Evolutionary conservation across 2,113 vertebrate genomes (phyloP), one percentile per base, ranked within the genome.

Genomic region (Pangasianodon gigas): DNA sequence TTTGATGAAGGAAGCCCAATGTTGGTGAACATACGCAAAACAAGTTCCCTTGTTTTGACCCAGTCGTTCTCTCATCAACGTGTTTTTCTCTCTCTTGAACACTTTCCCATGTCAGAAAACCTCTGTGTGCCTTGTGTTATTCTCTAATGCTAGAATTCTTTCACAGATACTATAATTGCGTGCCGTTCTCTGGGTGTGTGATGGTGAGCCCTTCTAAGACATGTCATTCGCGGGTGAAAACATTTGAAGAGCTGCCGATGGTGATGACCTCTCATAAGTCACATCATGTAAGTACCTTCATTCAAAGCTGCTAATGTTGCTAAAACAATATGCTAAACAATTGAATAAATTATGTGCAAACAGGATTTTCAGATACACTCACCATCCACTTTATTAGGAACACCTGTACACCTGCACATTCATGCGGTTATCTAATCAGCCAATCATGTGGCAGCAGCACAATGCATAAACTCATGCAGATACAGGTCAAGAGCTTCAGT

Each of bases 101-200:
- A 32, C n/a, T 69, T 32, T 37, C n/a, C 67, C 6, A 2, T 71
- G n/a, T 37, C 32, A 3, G n/a, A 74, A 74, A 74, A 74, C 32
- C 65, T 16, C 11, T n/a, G 29, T 67, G 10, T 71, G 67, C 14
- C n/a, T 6, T 37, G 14, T 71, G 14, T 71, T 13, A 18, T 65
- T 24, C 56, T 18, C n/a, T 52, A 24, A 83, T 46, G 24, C 2
- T 3, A 54, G 8, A 10, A n/a, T 88, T 0, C 81, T 29, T 46
- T 5, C 80, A 21, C 95, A 99, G 98, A 96, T 99, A 99, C 88
- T 99, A 99, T 94, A 99, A 99, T 92, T 99, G 97, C 10, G 97
- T 98, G 91, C 97, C 98, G 0, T 98, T 99, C 93, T 95, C 96
- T 9, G 98, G 97, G 44, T 97, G 97, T 87, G 94, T 98, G 93